Conservation (phyloP, 1,140 invertebrate genomes). For the Drosophila pectinifera region DNA sequence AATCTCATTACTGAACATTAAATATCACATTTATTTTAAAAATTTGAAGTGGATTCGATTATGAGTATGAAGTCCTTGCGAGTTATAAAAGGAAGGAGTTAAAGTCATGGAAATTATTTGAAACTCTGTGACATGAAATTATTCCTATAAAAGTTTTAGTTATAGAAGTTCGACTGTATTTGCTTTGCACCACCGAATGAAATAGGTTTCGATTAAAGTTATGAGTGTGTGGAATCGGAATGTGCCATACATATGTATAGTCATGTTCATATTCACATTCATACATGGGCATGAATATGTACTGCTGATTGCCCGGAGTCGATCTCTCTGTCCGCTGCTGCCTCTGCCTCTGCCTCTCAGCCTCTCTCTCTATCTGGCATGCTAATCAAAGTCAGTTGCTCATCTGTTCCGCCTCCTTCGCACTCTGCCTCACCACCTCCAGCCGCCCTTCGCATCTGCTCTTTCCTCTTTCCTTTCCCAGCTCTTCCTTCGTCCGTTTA, state of each 20-base stretch:
- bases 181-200: constrained; percentile 32
- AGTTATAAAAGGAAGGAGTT: no score
- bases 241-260: constrained; percentile 8
- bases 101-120: neutral
- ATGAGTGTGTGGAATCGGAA: constrained; percentile 16
- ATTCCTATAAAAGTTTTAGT: neutral
- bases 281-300: constrained; percentile 33
- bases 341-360: neutral
- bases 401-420: constrained; percentile 32
- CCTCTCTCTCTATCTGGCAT: constrained; percentile 33
- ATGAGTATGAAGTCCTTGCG: neutral
- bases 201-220: constrained; percentile 18
- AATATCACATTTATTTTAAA: no score
- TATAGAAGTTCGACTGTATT: constrained; percentile 26
- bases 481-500: constrained; percentile 30
- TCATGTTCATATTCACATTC: constrained; percentile 14
- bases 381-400: constrained; percentile 61
- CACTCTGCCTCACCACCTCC: constrained; percentile 4
- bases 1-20: no score
- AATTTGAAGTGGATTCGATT: no score
- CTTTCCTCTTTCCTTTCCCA: neutral
- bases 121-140: neutral
- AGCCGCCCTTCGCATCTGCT: constrained; percentile 9
- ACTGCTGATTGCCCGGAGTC: constrained; percentile 34
- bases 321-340: constrained; percentile 3